Evolutionary conservation across 1,140 invertebrate genomes (phyloP).

Genomic region (Chymomyza costata): DNA sequence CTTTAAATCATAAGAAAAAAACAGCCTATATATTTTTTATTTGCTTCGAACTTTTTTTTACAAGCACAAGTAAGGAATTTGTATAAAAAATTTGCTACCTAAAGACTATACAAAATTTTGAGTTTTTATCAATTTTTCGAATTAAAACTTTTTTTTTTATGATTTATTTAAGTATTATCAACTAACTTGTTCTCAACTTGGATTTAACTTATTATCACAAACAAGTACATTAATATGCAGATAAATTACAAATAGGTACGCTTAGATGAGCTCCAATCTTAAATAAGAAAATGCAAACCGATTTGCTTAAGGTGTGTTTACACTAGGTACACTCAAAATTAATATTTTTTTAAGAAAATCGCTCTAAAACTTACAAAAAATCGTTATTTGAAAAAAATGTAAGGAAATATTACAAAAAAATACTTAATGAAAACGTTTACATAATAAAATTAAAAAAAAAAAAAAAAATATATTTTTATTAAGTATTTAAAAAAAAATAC

Average conservation of each 20-base stretch:
- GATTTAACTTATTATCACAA: constrained; percentile 67
- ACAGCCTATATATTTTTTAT: constrained; percentile 9
- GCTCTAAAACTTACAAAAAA: too few relatives aligned
- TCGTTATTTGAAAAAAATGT: too few relatives aligned
- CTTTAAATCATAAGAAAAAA: background rate
- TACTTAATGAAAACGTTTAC: too few relatives aligned
- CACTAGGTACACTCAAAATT: too few relatives aligned
- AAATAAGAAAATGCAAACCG: too few relatives aligned
- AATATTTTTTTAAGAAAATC: too few relatives aligned
- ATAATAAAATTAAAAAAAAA: too few relatives aligned
- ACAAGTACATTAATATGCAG: constrained; percentile 65
- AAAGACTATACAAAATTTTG: constrained; percentile 18
- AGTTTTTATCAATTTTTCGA: constrained; percentile 32
- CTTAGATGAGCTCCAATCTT: background rate
- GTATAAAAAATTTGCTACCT: constrained; percentile 41
- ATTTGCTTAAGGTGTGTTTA: too few relatives aligned
- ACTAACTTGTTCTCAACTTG: constrained; percentile 62
- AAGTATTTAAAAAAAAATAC: too few relatives aligned
- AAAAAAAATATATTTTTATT: too few relatives aligned
- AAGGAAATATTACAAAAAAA: too few relatives aligned
- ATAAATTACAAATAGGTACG: constrained; percentile 38
- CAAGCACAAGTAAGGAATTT: too few relatives aligned
- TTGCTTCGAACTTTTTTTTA: constrained; percentile 18
- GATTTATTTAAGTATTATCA: constrained; percentile 13
- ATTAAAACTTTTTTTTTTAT: constrained; percentile 22